These are phyloP conservation scores for Tinamus major DNA, from an alignment of 2,797 vertebrate species.

Conservation along the genomic window DNA sequence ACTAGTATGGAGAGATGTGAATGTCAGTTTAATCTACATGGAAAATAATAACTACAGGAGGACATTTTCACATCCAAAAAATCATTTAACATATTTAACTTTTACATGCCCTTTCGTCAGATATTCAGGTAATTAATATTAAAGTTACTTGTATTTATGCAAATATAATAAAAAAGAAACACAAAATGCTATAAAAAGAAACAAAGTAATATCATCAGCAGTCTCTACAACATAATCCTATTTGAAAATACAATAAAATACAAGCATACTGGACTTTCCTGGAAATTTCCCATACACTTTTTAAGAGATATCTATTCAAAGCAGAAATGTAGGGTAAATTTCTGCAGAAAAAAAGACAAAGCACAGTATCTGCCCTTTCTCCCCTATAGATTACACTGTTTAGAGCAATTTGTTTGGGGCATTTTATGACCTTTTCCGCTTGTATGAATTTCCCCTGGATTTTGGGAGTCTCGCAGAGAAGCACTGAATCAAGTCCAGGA, in stretches of 20 bases:
- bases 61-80: not conserved
- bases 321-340: slow-evolving; percentile 42
- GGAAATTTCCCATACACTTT: slow-evolving; percentile 48
- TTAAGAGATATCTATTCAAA: slow-evolving; percentile 30
- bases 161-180: not conserved
- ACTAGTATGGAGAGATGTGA: not conserved
- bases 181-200: not conserved
- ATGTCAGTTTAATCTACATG: not conserved
- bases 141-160: not conserved
- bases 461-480: not conserved
- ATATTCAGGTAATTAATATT: not conserved
- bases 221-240: not conserved
- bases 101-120: not conserved
- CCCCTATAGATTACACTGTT: not conserved
- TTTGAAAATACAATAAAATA: slow-evolving; percentile 18
- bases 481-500: not conserved
- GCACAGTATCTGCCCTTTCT: not conserved
- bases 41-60: not conserved
- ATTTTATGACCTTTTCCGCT: slow-evolving; percentile 4
- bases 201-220: slow-evolving; percentile 19
- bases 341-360: not conserved
- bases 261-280: slow-evolving; percentile 14
- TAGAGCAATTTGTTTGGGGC: not conserved
- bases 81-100: not conserved
- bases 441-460: not conserved